Evolutionary conservation across 2,113 vertebrate genomes (phyloP), one percentile per base, ranked within the genome.

Genomic region (Eudyptes chrysolophus): DNA sequence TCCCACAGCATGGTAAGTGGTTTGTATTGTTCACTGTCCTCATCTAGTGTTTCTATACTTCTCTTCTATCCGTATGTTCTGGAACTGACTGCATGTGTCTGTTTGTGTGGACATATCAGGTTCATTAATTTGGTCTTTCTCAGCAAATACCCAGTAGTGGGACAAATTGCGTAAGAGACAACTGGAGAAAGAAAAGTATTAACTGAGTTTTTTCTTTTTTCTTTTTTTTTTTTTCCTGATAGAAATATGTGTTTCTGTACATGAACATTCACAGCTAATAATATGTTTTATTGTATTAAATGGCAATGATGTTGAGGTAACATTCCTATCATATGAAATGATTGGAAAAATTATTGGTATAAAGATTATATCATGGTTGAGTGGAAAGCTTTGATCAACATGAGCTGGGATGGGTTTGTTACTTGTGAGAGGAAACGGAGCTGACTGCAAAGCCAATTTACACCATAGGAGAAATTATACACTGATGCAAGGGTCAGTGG

Each of bases 381-480:
- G 18, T 54, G 40, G 14, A 82, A 84, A 54, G 38, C 21, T 61
- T 82, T 62, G 61, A 58, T 34, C n/a, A 46, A 4, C 32, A 2
- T 18, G 48, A 58, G 25, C n/a, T 55, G 61, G 46, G 36, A 10
- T 48, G 61, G 22, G 8, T 65, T 76, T 77, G 27, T 48, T 81
- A 14, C 34, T 40, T 65, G 36, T 34, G 40, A 65, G 58, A 44
- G 25, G 22, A 57, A 38, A 42, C 1, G 1, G 48, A 81, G 65
- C 40, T 87, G 62, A 34, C 42, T 60, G 77, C 7, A 5, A 25
- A 58, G n/a, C 13, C 29, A 27, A 0, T 44, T 51, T 49, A 13
- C 6, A 18, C 26, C 20, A 4, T 1, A 6, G 20, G 19, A 87
- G 69, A 19, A 62, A 36, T 55, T 69, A 3, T 0, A 9, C 11